Conservation (phyloP, 2,797 vertebrate species). For the Pseudomugil gertrudae region DNA sequence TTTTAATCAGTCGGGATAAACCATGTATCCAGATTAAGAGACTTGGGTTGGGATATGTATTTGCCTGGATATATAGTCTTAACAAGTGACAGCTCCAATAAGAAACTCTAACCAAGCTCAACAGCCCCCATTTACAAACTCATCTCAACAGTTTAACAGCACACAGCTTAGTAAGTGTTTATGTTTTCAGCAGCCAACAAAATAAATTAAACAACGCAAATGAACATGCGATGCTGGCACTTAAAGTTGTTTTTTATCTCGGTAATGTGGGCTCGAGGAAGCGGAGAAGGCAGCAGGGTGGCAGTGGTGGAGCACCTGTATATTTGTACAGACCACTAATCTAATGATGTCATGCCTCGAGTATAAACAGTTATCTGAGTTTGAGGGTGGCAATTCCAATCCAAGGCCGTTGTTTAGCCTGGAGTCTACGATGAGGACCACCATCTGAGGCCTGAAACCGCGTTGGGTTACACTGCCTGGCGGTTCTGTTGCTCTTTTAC, state of each 20-base stretch:
- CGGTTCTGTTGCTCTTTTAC: constrained; percentile 11
- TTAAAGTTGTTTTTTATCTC: constrained; percentile 59
- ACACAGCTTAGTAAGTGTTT: constrained; percentile 80
- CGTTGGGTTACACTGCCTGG: constrained; percentile 10
- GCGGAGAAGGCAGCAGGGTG: constrained; percentile 23
- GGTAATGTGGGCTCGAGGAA: constrained; percentile 55
- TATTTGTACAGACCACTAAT: constrained; percentile 74
- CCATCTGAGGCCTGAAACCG: constrained; percentile 49
- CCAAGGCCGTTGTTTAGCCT: constrained; percentile 57
- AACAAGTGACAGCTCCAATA: constrained; percentile 39
- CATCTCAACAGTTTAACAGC: constrained; percentile 66
- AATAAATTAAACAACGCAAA: constrained; percentile 76
- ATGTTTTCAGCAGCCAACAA: constrained; percentile 76
- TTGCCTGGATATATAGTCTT: constrained; percentile 20
- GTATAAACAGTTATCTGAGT: constrained; percentile 78
- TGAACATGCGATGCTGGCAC: constrained; percentile 25
- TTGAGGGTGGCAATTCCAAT: constrained; percentile 52
- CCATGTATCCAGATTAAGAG: constrained; percentile 29
- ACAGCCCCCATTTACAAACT: not conserved
- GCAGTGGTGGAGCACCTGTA: constrained; percentile 54
- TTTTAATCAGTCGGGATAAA: constrained; percentile 12
- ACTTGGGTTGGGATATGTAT: constrained; percentile 36
- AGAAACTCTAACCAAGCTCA: constrained; percentile 22
- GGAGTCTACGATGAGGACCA: constrained; percentile 52
- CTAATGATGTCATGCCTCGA: constrained; percentile 78